These are phyloP conservation scores for Eupleurogrammus muticus DNA, from an alignment of 2,797 vertebrate species.

Conservation along the genomic window DNA sequence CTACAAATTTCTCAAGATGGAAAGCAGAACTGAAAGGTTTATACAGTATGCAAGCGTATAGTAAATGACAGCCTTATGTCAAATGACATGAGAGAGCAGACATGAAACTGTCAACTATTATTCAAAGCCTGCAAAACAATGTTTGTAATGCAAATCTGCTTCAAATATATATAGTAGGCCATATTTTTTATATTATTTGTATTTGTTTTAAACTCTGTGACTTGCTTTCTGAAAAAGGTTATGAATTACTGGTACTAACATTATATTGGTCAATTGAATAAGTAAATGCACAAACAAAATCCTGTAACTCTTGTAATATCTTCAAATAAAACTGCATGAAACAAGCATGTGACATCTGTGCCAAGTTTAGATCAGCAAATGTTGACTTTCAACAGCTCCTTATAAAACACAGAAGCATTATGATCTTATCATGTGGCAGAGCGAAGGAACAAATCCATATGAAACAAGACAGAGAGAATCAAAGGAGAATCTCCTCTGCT, in stretches of 20 bases:
- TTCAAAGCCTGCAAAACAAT: not conserved
- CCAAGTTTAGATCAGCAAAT: not conserved
- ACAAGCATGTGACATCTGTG: not conserved
- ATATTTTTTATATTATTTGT: not conserved
- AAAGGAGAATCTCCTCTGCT: not conserved
- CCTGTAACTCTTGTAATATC: not conserved
- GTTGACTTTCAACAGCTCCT: not conserved
- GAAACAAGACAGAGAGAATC: conserved; percentile 2
- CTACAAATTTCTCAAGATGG: conserved; percentile 14
- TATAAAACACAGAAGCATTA: not conserved
- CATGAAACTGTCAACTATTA: too few relatives aligned
- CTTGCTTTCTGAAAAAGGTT: not conserved
- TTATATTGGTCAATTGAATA: not conserved
- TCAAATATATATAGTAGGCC: not conserved
- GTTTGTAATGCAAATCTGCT: not conserved
- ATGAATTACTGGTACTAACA: not conserved
- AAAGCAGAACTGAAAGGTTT: conserved; percentile 51
- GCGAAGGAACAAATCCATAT: not conserved
- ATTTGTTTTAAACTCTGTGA: not conserved
- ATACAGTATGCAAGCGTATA: not conserved
- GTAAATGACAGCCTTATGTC: not conserved
- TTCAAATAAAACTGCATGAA: not conserved
- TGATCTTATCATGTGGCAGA: not conserved
- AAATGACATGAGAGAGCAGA: not conserved
- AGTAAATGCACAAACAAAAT: not conserved